These are phyloP conservation scores for Limosa lapponica DNA, from an alignment of 2,797 vertebrate species.

Conservation along the genomic window DNA sequence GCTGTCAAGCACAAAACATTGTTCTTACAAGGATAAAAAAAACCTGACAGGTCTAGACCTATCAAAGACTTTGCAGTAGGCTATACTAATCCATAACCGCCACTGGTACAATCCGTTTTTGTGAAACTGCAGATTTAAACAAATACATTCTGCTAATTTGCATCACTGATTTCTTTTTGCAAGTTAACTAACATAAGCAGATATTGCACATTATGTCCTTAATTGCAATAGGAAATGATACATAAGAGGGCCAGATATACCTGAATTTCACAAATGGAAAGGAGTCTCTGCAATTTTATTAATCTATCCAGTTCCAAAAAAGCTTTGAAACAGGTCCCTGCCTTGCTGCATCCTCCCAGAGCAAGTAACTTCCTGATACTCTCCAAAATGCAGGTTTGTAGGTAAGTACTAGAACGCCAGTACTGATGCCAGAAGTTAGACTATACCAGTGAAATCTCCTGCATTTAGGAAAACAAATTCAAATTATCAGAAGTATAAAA, in stretches of 20 bases:
- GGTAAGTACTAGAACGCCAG: neutral
- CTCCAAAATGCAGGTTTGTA: neutral
- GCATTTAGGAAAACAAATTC: neutral
- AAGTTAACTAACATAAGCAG: neutral
- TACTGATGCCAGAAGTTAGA: neutral
- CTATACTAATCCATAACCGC: neutral
- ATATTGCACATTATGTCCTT: neutral
- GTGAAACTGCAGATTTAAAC: neutral
- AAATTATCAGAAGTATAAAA: neutral
- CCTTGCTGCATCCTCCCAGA: neutral
- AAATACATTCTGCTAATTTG: neutral
- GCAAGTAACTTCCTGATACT: neutral
- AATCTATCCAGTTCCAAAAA: neutral
- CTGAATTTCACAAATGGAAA: neutral
- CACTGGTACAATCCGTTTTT: neutral
- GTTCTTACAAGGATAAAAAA: neutral
- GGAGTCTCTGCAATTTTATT: neutral
- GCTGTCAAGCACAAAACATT: neutral
- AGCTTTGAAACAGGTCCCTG: neutral
- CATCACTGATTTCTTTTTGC: neutral
- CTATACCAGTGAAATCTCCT: neutral
- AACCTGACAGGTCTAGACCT: neutral
- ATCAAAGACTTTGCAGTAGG: neutral
- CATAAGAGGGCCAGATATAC: neutral
- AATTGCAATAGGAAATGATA: neutral